phyloP scores from a whole-genome alignment of 2,888 invertebrate genomes.

The Troides aeacus region DNA sequence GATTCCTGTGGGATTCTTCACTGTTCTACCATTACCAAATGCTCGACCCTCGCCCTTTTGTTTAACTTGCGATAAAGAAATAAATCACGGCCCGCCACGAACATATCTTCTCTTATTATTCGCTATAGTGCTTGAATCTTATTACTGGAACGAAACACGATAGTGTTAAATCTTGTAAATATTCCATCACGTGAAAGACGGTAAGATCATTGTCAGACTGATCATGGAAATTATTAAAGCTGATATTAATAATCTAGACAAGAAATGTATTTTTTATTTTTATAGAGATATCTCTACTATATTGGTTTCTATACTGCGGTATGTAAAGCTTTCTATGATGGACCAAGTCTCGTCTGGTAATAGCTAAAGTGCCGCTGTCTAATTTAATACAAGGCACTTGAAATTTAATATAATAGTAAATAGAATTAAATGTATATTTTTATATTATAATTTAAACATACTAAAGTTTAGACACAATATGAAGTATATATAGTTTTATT shows the following conservation, averaged over 20 bases:
- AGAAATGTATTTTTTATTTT: background rate
- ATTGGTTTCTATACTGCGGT: background rate
- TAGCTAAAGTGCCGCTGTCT: background rate
- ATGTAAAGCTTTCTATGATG: background rate
- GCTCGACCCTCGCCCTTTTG: conserved; percentile 8
- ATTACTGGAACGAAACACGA: background rate
- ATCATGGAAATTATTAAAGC: too few relatives aligned
- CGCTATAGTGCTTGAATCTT: background rate
- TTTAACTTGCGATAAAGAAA: conserved; percentile 12
- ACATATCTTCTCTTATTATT: conserved; percentile 8
- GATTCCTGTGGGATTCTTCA: background rate
- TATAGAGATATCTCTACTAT: background rate
- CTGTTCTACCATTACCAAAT: background rate
- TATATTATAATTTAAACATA: background rate
- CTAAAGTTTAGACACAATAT: background rate
- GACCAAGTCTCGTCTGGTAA: background rate
- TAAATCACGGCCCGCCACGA: conserved; percentile 10
- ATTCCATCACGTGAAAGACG: background rate
- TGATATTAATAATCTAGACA: too few relatives aligned
- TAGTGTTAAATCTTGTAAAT: background rate
- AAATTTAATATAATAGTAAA: background rate
- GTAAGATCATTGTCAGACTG: too few relatives aligned
- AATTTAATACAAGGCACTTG: background rate
- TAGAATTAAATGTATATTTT: background rate
- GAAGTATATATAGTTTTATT: background rate